Conservation (phyloP, 2,797 vertebrate species). For the Eulemur albifrons region DNA sequence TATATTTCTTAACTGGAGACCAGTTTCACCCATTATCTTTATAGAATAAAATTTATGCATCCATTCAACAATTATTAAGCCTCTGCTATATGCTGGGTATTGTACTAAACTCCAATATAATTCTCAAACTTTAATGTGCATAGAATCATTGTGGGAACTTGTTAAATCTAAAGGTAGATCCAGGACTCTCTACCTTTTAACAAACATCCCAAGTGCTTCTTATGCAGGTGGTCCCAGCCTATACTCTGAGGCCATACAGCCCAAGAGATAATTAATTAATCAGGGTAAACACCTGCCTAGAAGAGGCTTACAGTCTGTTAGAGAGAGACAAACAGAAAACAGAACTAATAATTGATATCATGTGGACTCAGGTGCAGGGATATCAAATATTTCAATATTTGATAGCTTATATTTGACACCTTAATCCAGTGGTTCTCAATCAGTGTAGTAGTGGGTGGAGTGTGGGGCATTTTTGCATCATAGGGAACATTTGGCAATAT, state of each 20-base stretch:
- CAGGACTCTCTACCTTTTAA: neutral
- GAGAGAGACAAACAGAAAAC: slow-evolving; percentile 5
- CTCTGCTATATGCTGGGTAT: neutral
- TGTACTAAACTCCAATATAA: neutral
- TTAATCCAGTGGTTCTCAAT: neutral
- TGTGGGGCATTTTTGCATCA: neutral
- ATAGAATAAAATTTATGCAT: neutral
- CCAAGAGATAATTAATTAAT: neutral
- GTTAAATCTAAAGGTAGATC: neutral
- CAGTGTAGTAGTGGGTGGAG: neutral
- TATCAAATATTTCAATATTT: neutral
- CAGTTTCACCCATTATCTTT: neutral
- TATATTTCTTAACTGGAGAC: slow-evolving; percentile 13
- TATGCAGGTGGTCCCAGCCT: neutral
- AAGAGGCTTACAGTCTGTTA: neutral
- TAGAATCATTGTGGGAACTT: neutral
- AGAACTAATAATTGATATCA: neutral
- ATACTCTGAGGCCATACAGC: neutral
- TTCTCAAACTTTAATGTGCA: neutral
- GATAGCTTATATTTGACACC: neutral
- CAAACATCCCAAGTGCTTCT: neutral
- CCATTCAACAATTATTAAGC: neutral
- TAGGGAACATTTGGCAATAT: neutral
- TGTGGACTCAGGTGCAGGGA: neutral
- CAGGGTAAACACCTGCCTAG: neutral